Evolutionary conservation across 2,888 invertebrate genomes (phyloP), one percentile per base, ranked within the genome.

Genomic region (Gryllus longicercus): DNA sequence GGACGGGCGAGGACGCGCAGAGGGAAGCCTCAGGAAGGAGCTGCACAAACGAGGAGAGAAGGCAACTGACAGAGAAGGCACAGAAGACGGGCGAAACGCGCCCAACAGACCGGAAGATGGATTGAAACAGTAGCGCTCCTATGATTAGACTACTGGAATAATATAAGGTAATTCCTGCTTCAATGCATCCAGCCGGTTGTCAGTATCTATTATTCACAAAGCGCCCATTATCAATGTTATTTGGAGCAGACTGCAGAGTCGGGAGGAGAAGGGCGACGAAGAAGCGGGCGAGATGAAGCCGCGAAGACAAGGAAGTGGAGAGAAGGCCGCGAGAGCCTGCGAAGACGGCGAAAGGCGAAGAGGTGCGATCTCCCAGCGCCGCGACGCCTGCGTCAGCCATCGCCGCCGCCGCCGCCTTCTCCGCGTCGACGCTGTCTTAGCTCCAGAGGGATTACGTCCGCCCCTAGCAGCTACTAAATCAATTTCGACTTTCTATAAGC

Each of bases 111-210:
- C n/a, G 63, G 63, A 63, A 63, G 63, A 18, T n/a, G 14, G 63
- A 63, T n/a, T 63, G 63, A 63, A 63, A 63, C 63, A 63, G 16
- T 63, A 63, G 63, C 38, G 38, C 63, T 63, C 63, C 63, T 63
- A 63, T 63, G 63, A 63, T 63, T 63, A 63, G 63, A n/a, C 63
- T n/a, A n/a, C 63, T 63, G 63, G 63, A 63, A 63, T 63, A 63
- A 63, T 63, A 63, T 63, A 63, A 63, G 63, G 63, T n/a, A 63
- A 63, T 63, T 63, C 63, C 63, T 63, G 63, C 63, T 63, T n/a
- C n/a, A n/a, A n/a, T 63, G 63, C 63, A n/a, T n/a, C 63, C 63
- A 14, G 63, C 63, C 63, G 16, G 63, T 63, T 63, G 63, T 63
- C 63, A 63, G 63, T 63, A 63, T 63, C 63, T 63, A 63, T 63